Conservation (phyloP, 2,113 vertebrate species). For the Melanocharis versteri region DNA sequence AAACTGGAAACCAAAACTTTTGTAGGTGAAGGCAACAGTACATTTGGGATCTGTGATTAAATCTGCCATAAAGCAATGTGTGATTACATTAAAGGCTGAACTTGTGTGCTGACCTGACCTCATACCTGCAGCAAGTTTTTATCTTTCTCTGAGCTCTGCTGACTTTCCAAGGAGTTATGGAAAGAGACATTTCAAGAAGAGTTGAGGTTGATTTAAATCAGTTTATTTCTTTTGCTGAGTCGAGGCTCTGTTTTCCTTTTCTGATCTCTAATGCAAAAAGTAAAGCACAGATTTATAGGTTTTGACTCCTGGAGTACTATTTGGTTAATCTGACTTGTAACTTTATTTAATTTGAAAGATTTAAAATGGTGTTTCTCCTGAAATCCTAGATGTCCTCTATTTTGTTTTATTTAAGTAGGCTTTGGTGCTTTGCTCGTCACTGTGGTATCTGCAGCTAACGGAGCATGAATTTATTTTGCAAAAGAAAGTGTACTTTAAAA, state of each 20-base stretch:
- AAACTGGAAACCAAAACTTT: background rate
- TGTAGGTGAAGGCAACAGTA: background rate
- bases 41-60: background rate
- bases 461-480: background rate
- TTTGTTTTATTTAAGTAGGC: background rate
- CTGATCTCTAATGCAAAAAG: background rate
- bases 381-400: background rate
- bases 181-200: background rate
- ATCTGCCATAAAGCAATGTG: background rate
- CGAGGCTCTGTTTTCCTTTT: background rate
- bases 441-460: background rate
- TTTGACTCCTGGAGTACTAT: background rate
- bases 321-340: background rate
- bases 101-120: background rate
- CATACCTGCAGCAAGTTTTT: background rate
- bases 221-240: background rate
- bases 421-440: background rate
- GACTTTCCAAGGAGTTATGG: background rate
- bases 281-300: background rate
- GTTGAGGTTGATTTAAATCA: background rate
- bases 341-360: slow-evolving; percentile 10
- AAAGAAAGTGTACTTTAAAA: background rate
- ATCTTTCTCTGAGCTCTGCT: background rate
- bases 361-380: background rate
- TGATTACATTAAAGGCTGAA: background rate